These are phyloP conservation scores for Dolichomitus sp. DNA, from an alignment of 2,888 invertebrate genomes.

Conservation along the genomic window DNA sequence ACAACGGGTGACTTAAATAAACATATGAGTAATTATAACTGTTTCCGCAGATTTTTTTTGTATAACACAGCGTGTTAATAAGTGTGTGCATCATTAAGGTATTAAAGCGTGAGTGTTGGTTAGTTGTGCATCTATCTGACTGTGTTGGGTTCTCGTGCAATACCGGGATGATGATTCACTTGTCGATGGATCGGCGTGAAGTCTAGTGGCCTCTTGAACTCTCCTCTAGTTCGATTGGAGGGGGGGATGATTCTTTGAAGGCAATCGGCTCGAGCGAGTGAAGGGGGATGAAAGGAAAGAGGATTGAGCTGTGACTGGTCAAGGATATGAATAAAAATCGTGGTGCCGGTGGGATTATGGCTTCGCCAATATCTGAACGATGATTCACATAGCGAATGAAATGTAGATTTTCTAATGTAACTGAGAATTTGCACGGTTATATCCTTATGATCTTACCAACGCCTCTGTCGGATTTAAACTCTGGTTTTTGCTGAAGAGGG, in stretches of 20 bases:
- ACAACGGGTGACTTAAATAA: constrained; percentile 6
- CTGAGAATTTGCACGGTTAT: background rate
- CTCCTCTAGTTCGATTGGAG: constrained; percentile 38
- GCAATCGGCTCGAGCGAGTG: background rate
- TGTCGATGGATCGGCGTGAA: constrained; percentile 49
- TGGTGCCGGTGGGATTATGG: background rate
- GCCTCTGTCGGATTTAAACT: background rate
- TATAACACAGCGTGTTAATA: background rate
- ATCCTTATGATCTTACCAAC: background rate
- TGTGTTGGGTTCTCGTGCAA: background rate
- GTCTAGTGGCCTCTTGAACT: constrained; percentile 64
- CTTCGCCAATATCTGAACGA: constrained; percentile 13
- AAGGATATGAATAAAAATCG: constrained; percentile 23
- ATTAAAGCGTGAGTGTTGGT: background rate
- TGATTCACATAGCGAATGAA: constrained; percentile 31
- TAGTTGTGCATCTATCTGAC: background rate
- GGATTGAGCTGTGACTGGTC: constrained; percentile 23
- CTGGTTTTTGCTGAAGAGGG: no score
- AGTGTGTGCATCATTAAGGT: background rate
- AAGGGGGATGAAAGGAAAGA: constrained; percentile 51
- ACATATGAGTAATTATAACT: background rate
- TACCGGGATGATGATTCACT: constrained; percentile 59
- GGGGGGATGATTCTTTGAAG: constrained; percentile 20
- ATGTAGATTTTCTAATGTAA: background rate
- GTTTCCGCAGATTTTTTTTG: background rate